Evolutionary conservation across 1,140 invertebrate genomes (phyloP).

Genomic region (Drosophila equinoxialis): DNA sequence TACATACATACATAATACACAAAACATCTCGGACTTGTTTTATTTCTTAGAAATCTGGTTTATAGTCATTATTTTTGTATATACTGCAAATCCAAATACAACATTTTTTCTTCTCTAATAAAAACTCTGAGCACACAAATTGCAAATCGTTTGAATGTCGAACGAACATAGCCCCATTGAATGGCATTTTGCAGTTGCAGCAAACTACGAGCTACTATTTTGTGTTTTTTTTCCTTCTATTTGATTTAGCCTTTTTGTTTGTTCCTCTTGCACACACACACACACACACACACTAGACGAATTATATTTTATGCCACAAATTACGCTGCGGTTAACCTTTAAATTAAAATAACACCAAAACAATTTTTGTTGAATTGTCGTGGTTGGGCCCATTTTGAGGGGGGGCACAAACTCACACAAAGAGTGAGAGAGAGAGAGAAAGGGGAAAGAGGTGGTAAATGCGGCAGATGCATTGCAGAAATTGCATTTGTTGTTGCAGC

Average conservation of each 20-base stretch:
- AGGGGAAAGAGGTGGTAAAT: constrained; percentile 1
- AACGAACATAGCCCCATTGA: constrained; percentile 31
- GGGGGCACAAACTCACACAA: constrained; percentile 23
- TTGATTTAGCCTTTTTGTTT: constrained; percentile 41
- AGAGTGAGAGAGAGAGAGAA: not conserved
- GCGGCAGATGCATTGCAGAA: constrained; percentile 71
- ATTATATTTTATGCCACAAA: constrained; percentile 82
- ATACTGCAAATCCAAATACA: no score
- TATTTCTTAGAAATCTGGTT: not conserved
- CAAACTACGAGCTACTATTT: constrained; percentile 25
- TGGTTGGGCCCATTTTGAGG: constrained; percentile 31
- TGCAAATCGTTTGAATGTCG: constrained; percentile 14
- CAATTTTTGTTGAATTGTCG: constrained; percentile 73
- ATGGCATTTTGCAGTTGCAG: constrained; percentile 43
- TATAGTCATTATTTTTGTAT: not conserved
- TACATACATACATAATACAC: not conserved
- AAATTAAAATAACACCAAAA: constrained; percentile 82
- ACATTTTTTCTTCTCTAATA: not conserved
- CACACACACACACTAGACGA: constrained; percentile 64
- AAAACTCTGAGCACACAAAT: constrained; percentile 9
- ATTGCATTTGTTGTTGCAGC: constrained; percentile 62
- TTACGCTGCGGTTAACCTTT: constrained; percentile 81
- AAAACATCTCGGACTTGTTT: constrained; percentile 1
- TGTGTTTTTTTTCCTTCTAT: constrained; percentile 14
- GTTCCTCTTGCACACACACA: constrained; percentile 23